A percentile compares a stretch with the other conserved stretches of the same genome.
These are phyloP conservation scores for Prorops nasuta DNA, from an alignment of 1,140 invertebrate genomes.

Conservation along the genomic window DNA sequence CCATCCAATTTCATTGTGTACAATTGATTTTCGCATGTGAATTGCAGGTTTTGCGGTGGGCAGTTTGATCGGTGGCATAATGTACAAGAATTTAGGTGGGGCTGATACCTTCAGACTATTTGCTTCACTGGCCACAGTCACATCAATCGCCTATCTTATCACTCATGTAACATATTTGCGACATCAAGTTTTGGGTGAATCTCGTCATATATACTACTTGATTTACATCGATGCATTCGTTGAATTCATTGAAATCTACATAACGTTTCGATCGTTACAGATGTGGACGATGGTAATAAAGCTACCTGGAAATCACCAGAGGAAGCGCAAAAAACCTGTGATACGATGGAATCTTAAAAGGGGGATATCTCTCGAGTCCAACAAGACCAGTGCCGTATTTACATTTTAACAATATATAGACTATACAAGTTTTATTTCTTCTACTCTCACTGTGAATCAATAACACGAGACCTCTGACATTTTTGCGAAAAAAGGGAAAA, in stretches of 20 bases:
- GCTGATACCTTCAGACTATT: constrained; percentile 59
- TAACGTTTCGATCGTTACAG: constrained; percentile 20
- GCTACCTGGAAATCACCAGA: constrained; percentile 46
- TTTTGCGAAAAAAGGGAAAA: too few relatives aligned
- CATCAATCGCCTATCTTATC: constrained; percentile 57
- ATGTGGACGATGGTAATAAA: constrained; percentile 26
- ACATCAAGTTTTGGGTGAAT: constrained; percentile 37
- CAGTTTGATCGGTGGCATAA: constrained; percentile 61
- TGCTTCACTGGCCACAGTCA: constrained; percentile 52
- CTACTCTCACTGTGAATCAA: too few relatives aligned
- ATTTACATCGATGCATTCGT: background rate
- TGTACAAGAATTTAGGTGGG: constrained; percentile 62
- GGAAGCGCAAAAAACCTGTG: constrained; percentile 32
- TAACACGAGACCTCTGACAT: too few relatives aligned
- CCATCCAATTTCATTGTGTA: background rate
- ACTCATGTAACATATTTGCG: constrained; percentile 53
- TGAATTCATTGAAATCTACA: background rate
- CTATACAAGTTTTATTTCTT: too few relatives aligned
- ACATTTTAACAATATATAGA: too few relatives aligned
- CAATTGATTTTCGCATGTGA: constrained; percentile 3
- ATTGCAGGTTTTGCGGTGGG: constrained; percentile 63
- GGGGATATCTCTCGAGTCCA: too few relatives aligned
- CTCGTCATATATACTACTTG: background rate
- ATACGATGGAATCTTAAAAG: background rate
- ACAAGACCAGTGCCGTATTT: too few relatives aligned